phyloP scores from a whole-genome alignment of 2,888 invertebrate species.

The Euplexia lucipara region DNA sequence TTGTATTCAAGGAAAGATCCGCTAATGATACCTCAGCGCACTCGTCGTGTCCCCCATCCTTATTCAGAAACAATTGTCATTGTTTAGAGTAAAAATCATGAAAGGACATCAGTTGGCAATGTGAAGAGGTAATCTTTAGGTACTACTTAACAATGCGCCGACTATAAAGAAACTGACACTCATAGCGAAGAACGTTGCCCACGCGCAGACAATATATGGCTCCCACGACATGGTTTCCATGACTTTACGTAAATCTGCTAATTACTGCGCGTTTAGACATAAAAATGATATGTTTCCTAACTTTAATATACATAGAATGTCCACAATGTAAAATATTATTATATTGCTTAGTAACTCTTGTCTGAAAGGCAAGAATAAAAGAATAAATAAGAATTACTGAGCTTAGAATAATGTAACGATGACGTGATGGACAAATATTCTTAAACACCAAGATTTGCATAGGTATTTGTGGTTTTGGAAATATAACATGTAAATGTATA shows the following conservation, averaged over 20 bases:
- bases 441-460: neutral
- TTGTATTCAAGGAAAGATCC: constrained; percentile 16
- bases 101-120: constrained; percentile 81
- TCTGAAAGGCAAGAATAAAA: constrained; percentile 12
- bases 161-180: constrained; percentile 66
- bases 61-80: constrained; percentile 79
- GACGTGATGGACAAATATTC: neutral
- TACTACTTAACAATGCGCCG: constrained; percentile 72
- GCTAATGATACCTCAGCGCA: constrained; percentile 41
- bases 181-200: constrained; percentile 52
- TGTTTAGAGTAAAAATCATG: constrained; percentile 75
- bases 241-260: constrained; percentile 87
- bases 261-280: constrained; percentile 81
- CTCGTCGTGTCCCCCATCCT: constrained; percentile 51
- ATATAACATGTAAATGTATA: constrained; percentile 15
- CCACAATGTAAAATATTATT: constrained; percentile 67
- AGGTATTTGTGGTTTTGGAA: neutral
- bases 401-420: neutral
- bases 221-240: constrained; percentile 89
- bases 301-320: constrained; percentile 66
- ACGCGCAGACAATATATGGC: constrained; percentile 81
- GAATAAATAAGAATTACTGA: too few species aligned
- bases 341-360: constrained; percentile 20
- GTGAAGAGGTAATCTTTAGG: constrained; percentile 66
- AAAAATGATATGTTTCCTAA: constrained; percentile 81